Base-by-base conservation (phyloP, 2,113 vertebrate species). In the Formicarius rufipectus region DNA sequence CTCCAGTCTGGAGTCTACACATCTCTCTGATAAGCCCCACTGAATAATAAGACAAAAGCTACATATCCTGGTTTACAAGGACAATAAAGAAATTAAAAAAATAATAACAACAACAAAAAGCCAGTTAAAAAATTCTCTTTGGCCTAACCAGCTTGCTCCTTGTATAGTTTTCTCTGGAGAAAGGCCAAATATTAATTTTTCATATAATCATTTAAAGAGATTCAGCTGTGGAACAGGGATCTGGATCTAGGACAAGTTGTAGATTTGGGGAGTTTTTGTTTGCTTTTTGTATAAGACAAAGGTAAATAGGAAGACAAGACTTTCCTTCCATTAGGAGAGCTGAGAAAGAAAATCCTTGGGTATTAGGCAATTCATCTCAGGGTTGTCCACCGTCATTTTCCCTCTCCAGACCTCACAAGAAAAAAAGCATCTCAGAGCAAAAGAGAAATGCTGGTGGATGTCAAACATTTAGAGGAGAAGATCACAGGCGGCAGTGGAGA, bases 401-500 rank as follows among this genome's bases (percentile, higher is more conserved):
- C 72, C n/a, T 89, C 60, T 86, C 49, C 37, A 49, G 40, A 69
- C 44, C 53, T 83, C 53, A 84, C 45, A 39, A 55, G 55, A 89
- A 72, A 89, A 87, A 85, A 74, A 17, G 75, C 76, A 78, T 44
- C 42, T 94, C 6, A 3, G 64, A 69, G 72, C 67, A 85, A 75
- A 84, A 79, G 87, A 84, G 91, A 94, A 93, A 92, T 33, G 55
- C 77, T 91, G 53, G 91, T 67, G 77, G 87, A 85, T 84, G 86
- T 88, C 92, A 96, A 64, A 87, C 76, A 52, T 37, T 89, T 93
- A 91, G 74, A 95, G 60, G 72, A 69, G 81, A 78, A 87, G 84
- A 78, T 84, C 78, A 42, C 71, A 79, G 94, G 72, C 69, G 89
- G 84, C 94, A 95, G 94, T 93, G 84, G 88, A 96, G 95, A 84